These are phyloP conservation scores for Hemicrepidius hirtus DNA, from an alignment of 2,888 invertebrate genomes.

Conservation along the genomic window DNA sequence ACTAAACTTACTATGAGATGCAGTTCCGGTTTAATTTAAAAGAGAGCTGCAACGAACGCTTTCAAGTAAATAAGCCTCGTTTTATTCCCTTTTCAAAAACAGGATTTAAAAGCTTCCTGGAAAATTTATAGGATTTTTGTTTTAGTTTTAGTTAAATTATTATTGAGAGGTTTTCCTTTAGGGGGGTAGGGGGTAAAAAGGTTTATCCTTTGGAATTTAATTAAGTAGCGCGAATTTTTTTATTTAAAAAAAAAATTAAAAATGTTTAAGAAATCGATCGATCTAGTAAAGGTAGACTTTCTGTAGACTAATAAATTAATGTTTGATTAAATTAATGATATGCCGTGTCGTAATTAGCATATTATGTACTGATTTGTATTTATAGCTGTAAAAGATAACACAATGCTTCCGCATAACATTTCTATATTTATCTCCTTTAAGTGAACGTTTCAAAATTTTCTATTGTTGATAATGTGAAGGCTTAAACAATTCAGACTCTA, in stretches of 20 bases:
- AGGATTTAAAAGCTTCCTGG: too few relatives aligned
- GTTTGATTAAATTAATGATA: constrained; percentile 1
- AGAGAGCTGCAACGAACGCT: constrained; percentile 3
- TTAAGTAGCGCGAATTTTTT: too few relatives aligned
- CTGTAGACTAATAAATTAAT: constrained; percentile 16
- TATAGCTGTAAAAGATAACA: constrained; percentile 22
- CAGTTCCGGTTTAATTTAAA: constrained; percentile 22
- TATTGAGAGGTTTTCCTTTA: too few relatives aligned
- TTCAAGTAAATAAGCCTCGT: neutral
- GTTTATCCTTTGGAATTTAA: too few relatives aligned
- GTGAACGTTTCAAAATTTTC: constrained; percentile 26
- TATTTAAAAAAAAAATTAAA: too few relatives aligned
- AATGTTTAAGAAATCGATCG: too few relatives aligned
- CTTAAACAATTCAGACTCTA: neutral
- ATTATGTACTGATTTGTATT: constrained; percentile 32
- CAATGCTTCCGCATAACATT: constrained; percentile 27
- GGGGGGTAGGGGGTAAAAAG: too few relatives aligned
- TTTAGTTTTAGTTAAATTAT: too few relatives aligned
- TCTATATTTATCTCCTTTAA: constrained; percentile 12
- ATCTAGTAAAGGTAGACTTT: neutral
- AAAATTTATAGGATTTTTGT: too few relatives aligned
- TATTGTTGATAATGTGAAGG: constrained; percentile 9
- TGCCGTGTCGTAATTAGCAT: constrained; percentile 32
- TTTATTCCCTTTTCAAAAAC: too few relatives aligned
- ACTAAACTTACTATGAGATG: neutral